phyloP scores from a whole-genome alignment of 2,888 invertebrate species.

The Machimus atricapillus region DNA sequence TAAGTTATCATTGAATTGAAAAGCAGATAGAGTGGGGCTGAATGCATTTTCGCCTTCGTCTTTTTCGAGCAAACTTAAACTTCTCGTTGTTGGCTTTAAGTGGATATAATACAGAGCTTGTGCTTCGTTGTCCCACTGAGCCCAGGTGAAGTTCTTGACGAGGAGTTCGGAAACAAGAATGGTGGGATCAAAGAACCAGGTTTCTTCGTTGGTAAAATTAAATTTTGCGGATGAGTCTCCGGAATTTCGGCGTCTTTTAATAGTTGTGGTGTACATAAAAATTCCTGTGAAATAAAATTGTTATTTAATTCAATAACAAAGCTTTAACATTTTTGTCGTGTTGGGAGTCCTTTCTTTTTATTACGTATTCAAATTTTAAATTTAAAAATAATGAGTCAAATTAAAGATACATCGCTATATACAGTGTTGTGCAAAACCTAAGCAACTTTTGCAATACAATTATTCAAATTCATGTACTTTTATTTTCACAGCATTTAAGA shows the following conservation, averaged over 20 bases:
- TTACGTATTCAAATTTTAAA: too few relatives aligned
- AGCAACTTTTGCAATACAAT: too few relatives aligned
- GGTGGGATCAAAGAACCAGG: slow-evolving; percentile 67
- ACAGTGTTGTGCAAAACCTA: too few relatives aligned
- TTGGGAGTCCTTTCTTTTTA: too few relatives aligned
- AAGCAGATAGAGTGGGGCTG: slow-evolving; percentile 79
- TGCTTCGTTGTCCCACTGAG: slow-evolving; percentile 79
- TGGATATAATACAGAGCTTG: slow-evolving; percentile 86
- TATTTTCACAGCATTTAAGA: too few relatives aligned
- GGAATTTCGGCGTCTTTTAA: slow-evolving; percentile 64
- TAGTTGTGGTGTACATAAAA: slow-evolving; percentile 56
- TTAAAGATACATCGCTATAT: too few relatives aligned
- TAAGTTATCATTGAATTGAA: slow-evolving; percentile 85
- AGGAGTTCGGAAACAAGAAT: slow-evolving; percentile 66
- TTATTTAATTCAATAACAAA: background rate
- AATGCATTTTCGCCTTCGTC: slow-evolving; percentile 70
- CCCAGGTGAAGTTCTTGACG: slow-evolving; percentile 81
- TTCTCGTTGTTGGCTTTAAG: slow-evolving; percentile 73
- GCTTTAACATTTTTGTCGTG: background rate
- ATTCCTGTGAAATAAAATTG: slow-evolving; percentile 50
- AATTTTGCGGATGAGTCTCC: slow-evolving; percentile 53
- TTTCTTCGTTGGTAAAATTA: slow-evolving; percentile 51
- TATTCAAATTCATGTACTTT: too few relatives aligned
- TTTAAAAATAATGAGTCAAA: too few relatives aligned
- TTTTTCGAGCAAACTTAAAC: slow-evolving; percentile 69